Percentiles rank a stretch among this genome's conserved stretches.
Conservation (phyloP, 2,797 vertebrate genomes). For the Gastrophryne carolinensis region DNA sequence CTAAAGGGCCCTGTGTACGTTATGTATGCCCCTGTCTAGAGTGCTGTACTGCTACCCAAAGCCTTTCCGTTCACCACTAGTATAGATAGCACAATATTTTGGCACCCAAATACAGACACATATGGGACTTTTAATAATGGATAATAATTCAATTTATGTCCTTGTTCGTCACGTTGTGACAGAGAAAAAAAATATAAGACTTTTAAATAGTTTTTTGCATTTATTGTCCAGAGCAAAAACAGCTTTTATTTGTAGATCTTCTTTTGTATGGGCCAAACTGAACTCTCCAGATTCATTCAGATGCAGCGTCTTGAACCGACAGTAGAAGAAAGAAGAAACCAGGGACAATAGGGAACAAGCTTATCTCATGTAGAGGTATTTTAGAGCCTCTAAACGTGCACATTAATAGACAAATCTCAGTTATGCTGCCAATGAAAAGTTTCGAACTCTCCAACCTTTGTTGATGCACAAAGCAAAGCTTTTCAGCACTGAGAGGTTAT, state of each 20-base stretch:
- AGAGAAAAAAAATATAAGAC: neutral
- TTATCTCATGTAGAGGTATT: constrained; percentile 42
- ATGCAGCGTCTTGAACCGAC: constrained; percentile 20
- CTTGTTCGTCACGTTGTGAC: neutral
- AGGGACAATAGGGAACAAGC: constrained; percentile 30
- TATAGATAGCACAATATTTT: too few relatives aligned
- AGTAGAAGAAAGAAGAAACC: constrained; percentile 20
- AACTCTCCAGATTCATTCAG: constrained; percentile 39
- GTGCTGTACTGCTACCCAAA: neutral
- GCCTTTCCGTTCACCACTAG: too few relatives aligned
- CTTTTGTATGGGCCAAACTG: constrained; percentile 3
- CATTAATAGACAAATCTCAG: constrained; percentile 31
- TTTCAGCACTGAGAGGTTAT: neutral
- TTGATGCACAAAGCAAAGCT: neutral
- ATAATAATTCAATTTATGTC: neutral
- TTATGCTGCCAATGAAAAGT: constrained; percentile 6
- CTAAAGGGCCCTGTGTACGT: neutral
- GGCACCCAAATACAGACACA: neutral
- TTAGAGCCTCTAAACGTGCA: neutral
- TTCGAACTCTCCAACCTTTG: neutral
- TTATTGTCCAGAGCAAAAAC: constrained; percentile 28
- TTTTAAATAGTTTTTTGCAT: constrained; percentile 19
- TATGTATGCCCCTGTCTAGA: neutral
- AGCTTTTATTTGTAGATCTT: constrained; percentile 33
- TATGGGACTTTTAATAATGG: neutral